Evolutionary conservation across 1,140 invertebrate species (phyloP), one percentile per base, ranked within the genome.

Genomic region (Trichonephila clavata): DNA sequence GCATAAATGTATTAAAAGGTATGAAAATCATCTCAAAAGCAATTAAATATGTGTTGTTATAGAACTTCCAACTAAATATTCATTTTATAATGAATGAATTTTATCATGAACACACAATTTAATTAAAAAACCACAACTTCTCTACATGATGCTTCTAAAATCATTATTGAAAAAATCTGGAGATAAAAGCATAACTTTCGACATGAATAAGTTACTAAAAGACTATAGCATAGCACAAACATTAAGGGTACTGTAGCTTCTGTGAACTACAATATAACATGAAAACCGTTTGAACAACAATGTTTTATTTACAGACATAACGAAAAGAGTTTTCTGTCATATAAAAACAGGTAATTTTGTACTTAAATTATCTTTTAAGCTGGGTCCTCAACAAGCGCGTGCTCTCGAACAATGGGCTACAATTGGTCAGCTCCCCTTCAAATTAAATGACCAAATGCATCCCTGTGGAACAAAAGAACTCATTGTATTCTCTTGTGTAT

Each of bases 401-500:
- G 61, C 61, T 21, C 16, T 63, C 6, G 61, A 63, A 63, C 61
- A 63, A 61, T 61, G 21, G 13, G 20, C 60, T 10, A 61, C 60
- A 61, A 63, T 63, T 21, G 61, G 61, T 63, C 14, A 63, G 16
- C 61, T 63, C 4, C 61, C 61, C 61, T 16, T 63, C 61, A 63
- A 63, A 63, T 63, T 63, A 63, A 63, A 63, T 63, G 18, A 63
- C 61, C 61, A 63, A 63, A 63, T 63, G 16, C 61, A 63, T 63
- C 61, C 61, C 61, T 21, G 21, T 63, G 16, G 61, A 63, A 63
- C 61, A 21, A 63, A 63, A 63, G 61, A 63, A 20, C 21, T 63
- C 61, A 63, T 63, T 63, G 61, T 63, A 63, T 63, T 20, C 61
- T 63, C 61, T 63, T 63, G 61, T 63, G 61, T 63, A 63, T 63